Evolutionary conservation across 2,797 vertebrate genomes (phyloP).

Genomic region (Loris lydekkerianus): DNA sequence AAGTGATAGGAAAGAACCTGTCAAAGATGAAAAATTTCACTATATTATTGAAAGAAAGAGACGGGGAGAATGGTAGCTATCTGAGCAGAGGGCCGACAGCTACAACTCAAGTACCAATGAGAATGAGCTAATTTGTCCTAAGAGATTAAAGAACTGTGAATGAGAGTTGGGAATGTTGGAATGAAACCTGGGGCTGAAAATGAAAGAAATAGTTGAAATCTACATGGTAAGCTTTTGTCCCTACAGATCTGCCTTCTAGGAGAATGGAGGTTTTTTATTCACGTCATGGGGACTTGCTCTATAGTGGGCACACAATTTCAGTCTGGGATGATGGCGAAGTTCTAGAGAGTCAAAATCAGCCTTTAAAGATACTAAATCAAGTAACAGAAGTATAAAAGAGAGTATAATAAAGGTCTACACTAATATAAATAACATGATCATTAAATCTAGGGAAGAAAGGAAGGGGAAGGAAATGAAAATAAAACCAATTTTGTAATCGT

Average conservation of each 20-base stretch:
- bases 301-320: not conserved
- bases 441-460: conserved; percentile 7
- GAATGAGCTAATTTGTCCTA: not conserved
- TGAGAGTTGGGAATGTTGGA: not conserved
- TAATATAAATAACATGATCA: not conserved
- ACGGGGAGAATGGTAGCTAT: not conserved
- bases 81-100: not conserved
- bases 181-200: not conserved
- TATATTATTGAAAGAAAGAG: not conserved
- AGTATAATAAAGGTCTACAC: not conserved
- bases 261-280: not conserved
- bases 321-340: not conserved
- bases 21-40: not conserved
- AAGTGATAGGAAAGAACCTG: not conserved
- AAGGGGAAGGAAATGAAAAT: conserved; percentile 6
- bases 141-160: not conserved
- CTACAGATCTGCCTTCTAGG: not conserved
- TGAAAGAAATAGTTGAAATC: not conserved
- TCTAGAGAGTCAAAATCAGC: not conserved
- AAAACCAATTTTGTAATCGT: conserved; percentile 23
- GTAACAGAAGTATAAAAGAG: not conserved
- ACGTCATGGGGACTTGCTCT: not conserved
- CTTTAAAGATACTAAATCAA: conserved; percentile 53
- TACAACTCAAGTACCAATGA: not conserved
- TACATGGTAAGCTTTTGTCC: not conserved